Conservation (phyloP, 2,113 vertebrate genomes). For the Anoura caudifer region DNA sequence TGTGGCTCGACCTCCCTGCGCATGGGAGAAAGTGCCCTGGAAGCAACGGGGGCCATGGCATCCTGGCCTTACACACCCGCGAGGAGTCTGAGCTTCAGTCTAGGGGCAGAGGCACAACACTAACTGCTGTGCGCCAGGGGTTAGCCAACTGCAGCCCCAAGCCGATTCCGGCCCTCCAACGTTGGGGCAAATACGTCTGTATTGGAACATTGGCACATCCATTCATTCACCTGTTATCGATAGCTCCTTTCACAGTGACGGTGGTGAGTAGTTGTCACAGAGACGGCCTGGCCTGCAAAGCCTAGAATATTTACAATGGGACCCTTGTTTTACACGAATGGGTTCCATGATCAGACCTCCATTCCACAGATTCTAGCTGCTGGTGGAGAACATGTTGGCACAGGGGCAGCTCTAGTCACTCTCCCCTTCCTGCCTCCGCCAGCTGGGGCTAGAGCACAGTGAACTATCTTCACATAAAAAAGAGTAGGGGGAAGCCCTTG, state of each 20-base stretch:
- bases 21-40: neutral
- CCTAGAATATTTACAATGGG: neutral
- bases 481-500: no score
- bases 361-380: neutral
- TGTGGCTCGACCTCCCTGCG: fast-evolving
- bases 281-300: neutral
- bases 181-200: neutral
- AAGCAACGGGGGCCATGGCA: neutral
- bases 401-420: neutral
- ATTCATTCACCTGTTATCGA: neutral
- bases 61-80: fast-evolving
- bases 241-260: neutral
- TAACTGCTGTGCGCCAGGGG: neutral
- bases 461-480: neutral
- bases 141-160: neutral
- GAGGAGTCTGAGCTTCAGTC: neutral
- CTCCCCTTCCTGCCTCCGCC: neutral
- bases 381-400: neutral
- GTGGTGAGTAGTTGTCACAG: neutral
- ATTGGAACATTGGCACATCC: neutral
- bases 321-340: neutral
- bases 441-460: no score
- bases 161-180: neutral
- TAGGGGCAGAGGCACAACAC: neutral
- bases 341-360: neutral